These are phyloP conservation scores for Blastobasis adustella DNA, from an alignment of 2,888 invertebrate species.

Conservation along the genomic window DNA sequence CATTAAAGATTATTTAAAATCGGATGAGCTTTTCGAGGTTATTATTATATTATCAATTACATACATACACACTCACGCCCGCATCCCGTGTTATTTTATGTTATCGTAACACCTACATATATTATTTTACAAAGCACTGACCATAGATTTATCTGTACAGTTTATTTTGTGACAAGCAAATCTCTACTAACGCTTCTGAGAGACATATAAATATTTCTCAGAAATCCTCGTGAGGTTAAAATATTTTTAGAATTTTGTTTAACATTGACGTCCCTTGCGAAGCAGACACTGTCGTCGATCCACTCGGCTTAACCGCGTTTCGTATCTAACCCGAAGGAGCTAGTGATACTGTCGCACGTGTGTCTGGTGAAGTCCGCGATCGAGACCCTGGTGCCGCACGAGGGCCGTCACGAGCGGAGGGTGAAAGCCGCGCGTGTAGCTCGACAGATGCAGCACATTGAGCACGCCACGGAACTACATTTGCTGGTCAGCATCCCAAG, in stretches of 20 bases:
- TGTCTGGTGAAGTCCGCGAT: constrained; percentile 40
- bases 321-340: constrained; percentile 31
- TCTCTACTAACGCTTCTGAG: no score
- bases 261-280: no score
- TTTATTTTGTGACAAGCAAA: no score
- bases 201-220: no score
- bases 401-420: constrained; percentile 21
- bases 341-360: constrained; percentile 54
- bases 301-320: no score
- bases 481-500: constrained; percentile 32
- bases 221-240: no score
- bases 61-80: neutral
- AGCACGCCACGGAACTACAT: constrained; percentile 50
- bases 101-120: no score
- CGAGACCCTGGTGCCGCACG: constrained; percentile 27
- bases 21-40: constrained; percentile 41
- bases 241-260: no score
- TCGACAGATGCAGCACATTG: constrained; percentile 47
- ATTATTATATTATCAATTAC: neutral
- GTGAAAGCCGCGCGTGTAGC: constrained; percentile 54
- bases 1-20: constrained; percentile 35
- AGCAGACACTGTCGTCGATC: no score
- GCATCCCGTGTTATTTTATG: no score
- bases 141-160: no score
- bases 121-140: no score